A percentile compares a stretch with the other conserved stretches of the same genome.
Evolutionary conservation across 2,797 vertebrate genomes (phyloP).

Genomic region (Acipenser transmontanus): DNA sequence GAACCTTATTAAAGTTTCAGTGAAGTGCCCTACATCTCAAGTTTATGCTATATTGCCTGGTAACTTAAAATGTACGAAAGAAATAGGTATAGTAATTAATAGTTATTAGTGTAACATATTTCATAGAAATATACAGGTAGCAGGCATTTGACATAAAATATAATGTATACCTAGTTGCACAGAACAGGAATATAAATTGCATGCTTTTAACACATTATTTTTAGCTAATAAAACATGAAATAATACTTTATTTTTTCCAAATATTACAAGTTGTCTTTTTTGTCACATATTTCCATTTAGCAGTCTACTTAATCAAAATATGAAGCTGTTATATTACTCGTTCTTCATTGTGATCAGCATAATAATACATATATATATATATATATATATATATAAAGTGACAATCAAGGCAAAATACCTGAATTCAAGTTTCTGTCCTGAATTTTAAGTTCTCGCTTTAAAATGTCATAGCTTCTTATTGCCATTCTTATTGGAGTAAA

Average conservation of each 20-base stretch:
- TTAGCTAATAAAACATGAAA: constrained; percentile 47
- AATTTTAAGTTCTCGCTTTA: constrained; percentile 9
- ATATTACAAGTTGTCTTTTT: constrained; percentile 34
- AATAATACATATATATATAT: constrained; percentile 16
- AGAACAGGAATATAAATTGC: constrained; percentile 45
- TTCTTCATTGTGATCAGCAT: constrained; percentile 43
- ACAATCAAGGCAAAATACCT: constrained; percentile 22
- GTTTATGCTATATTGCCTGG: no score
- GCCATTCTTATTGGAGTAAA: neutral
- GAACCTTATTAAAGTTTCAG: no score
- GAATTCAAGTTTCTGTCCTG: constrained; percentile 23
- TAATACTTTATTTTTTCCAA: constrained; percentile 32
- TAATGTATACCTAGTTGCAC: constrained; percentile 50
- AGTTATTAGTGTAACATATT: constrained; percentile 51
- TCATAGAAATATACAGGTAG: constrained; percentile 63
- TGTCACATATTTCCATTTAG: constrained; percentile 49
- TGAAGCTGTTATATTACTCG: constrained; percentile 50
- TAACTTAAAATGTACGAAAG: constrained; percentile 23
- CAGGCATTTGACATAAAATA: constrained; percentile 64
- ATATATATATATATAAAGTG: constrained; percentile 23
- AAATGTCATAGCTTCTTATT: constrained; percentile 14
- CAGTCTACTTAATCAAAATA: constrained; percentile 49
- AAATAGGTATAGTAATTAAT: constrained; percentile 22
- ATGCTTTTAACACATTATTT: constrained; percentile 69
- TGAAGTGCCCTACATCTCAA: no score